Conservation (phyloP, 2,888 invertebrate species). For the Sepiola atlantica region DNA sequence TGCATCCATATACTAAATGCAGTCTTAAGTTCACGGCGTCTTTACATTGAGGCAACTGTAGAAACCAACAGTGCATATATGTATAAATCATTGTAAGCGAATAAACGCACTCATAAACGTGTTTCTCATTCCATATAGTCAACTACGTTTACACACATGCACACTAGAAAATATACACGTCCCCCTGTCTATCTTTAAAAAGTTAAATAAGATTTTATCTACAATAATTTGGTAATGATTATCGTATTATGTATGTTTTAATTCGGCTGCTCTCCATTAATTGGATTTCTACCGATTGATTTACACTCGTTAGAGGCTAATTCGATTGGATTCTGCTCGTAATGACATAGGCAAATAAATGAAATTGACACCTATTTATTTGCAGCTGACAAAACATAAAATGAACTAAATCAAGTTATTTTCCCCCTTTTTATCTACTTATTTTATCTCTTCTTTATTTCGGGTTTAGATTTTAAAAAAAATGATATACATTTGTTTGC, state of each 20-base stretch:
- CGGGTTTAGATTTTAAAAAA: too few species aligned
- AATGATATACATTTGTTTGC: too few species aligned
- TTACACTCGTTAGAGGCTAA: slow-evolving; percentile 13
- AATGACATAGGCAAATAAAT: neutral
- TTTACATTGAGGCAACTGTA: too few species aligned
- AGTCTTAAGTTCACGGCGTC: too few species aligned
- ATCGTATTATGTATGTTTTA: neutral
- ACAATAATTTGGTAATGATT: slow-evolving; percentile 15
- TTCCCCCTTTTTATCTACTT: neutral
- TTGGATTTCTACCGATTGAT: slow-evolving; percentile 12
- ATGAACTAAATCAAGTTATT: neutral
- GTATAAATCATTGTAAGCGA: too few species aligned
- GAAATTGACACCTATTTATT: slow-evolving; percentile 16
- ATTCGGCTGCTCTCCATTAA: neutral
- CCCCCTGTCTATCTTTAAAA: neutral
- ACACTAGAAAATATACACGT: neutral
- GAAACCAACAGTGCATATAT: neutral
- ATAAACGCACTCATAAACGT: neutral
- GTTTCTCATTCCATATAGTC: neutral
- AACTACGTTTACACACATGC: neutral
- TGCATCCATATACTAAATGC: too few species aligned
- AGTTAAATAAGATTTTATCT: neutral
- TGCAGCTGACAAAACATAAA: neutral
- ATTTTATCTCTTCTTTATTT: neutral
- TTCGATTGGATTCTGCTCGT: neutral